Evolutionary conservation across 2,113 vertebrate species (phyloP).

Genomic region (Vulpes vulpes): DNA sequence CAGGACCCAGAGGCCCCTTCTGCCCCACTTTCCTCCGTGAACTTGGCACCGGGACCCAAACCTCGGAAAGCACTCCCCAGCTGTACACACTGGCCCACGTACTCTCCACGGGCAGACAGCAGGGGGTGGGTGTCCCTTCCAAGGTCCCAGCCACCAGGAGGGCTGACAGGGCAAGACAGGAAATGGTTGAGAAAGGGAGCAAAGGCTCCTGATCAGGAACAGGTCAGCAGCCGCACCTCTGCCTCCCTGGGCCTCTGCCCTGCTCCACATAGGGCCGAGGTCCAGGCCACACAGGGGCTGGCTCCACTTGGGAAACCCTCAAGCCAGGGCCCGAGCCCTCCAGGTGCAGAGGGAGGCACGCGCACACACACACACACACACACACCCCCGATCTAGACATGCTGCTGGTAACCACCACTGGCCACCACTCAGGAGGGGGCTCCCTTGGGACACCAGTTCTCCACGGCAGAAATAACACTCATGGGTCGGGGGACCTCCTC

Average conservation of each 20-base stretch:
- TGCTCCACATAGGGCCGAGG: neutral
- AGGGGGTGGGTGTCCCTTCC: neutral
- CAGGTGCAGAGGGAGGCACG: neutral
- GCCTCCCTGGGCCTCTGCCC: neutral
- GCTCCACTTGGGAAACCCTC: neutral
- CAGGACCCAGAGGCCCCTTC: neutral
- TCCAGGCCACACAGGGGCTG: neutral
- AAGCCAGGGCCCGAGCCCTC: neutral
- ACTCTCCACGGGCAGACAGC: neutral
- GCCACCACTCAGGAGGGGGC: neutral
- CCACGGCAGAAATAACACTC: neutral
- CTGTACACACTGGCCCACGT: neutral
- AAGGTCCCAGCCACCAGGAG: neutral
- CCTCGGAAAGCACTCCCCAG: neutral
- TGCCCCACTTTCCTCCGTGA: neutral
- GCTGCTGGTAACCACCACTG: neutral
- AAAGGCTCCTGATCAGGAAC: neutral
- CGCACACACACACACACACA: fast-evolving
- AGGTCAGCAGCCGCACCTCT: neutral
- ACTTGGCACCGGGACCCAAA: neutral
- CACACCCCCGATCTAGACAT: neutral
- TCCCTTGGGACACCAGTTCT: neutral
- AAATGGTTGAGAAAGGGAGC: neutral
- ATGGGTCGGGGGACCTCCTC: neutral
- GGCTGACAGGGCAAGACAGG: neutral